A percentile compares a stretch with the other conserved stretches of the same genome.
These are phyloP conservation scores for Nephila pilipes DNA, from an alignment of 1,140 invertebrate species.

Conservation along the genomic window DNA sequence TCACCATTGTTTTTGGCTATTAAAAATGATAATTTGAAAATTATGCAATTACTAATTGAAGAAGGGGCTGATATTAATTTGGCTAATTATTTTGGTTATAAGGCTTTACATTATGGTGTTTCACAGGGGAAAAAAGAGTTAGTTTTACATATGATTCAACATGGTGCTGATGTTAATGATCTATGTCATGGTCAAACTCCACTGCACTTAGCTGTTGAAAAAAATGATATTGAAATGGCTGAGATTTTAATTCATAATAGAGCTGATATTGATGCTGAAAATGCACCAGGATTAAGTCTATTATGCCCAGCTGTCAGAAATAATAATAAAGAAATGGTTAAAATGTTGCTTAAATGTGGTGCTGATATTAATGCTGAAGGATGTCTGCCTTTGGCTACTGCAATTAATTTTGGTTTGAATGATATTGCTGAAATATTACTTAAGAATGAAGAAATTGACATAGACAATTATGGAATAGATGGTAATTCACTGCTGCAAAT, in stretches of 20 bases:
- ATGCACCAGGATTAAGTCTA: not conserved
- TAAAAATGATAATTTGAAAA: not conserved
- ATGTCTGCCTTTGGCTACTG: constrained; percentile 77
- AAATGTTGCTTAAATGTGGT: constrained; percentile 25
- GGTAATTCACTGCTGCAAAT: not conserved
- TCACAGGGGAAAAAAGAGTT: not conserved
- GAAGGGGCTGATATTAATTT: constrained; percentile 34
- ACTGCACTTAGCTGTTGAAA: constrained; percentile 80
- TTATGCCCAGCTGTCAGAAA: constrained; percentile 8
- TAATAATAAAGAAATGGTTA: constrained; percentile 2
- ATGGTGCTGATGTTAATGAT: constrained; percentile 8
- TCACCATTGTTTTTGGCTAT: constrained; percentile 33
- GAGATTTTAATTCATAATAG: constrained; percentile 23
- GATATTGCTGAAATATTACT: constrained; percentile 49
- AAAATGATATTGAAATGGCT: constrained; percentile 79
- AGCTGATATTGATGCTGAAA: not conserved
- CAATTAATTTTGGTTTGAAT: constrained; percentile 78
- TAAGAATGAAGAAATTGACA: not conserved
- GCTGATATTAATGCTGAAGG: constrained; percentile 42
- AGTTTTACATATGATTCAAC: constrained; percentile 15
- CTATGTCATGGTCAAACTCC: constrained; percentile 78
- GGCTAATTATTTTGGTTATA: not conserved
- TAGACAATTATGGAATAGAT: not conserved
- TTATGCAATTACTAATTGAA: constrained; percentile 20
- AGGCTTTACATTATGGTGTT: constrained; percentile 10